A percentile compares a stretch with the other conserved stretches of the same genome.
Conservation (phyloP, 2,888 invertebrate genomes). For the Ophion obscuratus region DNA sequence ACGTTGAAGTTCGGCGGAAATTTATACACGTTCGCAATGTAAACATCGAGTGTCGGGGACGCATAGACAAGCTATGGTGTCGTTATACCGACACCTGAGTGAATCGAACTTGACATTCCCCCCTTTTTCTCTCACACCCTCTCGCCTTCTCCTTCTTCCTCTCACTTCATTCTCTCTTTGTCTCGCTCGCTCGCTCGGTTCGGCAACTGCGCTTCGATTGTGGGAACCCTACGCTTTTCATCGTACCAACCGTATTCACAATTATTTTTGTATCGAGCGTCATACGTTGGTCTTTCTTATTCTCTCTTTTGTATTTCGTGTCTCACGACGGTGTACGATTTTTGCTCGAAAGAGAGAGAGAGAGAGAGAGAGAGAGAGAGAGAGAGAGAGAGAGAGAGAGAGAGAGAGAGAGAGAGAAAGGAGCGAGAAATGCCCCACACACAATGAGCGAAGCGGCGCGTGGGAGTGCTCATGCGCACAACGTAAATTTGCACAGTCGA, state of each 20-base stretch:
- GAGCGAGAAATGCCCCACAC: constrained; percentile 39
- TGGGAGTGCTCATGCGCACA: constrained; percentile 62
- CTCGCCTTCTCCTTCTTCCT: not conserved
- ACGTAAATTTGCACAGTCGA: constrained; percentile 61
- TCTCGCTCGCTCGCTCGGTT: not conserved
- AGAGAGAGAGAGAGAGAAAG: not conserved
- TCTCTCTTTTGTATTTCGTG: not conserved
- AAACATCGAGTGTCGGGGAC: not conserved
- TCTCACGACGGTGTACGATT: not conserved
- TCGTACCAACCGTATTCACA: constrained; percentile 4
- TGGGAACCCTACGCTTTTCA: constrained; percentile 4
- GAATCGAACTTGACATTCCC: constrained; percentile 43
- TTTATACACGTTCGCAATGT: not conserved
- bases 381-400: not conserved
- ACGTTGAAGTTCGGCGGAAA: not conserved
- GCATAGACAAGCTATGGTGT: constrained; percentile 2
- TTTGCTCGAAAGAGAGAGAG: not conserved
- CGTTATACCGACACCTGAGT: constrained; percentile 2
- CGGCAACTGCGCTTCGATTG: not conserved
- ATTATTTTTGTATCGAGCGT: constrained; percentile 19
- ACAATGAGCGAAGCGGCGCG: constrained; percentile 55
- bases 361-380: too few relatives aligned
- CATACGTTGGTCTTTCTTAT: not conserved
- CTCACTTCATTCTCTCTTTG: not conserved
- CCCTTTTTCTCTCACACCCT: not conserved